phyloP scores from a whole-genome alignment of 2,113 vertebrate species.

The Natator depressus region DNA sequence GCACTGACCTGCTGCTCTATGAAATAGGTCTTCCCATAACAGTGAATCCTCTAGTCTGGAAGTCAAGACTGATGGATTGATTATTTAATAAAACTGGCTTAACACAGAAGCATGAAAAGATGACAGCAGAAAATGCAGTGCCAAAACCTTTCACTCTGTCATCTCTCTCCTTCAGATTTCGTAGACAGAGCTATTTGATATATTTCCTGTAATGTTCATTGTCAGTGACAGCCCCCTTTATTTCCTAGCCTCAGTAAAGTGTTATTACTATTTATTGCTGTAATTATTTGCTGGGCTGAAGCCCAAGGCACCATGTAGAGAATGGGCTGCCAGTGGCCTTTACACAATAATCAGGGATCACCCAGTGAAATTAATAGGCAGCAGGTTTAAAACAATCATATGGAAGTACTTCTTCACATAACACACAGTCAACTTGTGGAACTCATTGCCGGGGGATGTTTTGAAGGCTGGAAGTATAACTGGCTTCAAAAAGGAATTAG shows the following conservation, averaged over 20 bases:
- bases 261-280: not conserved
- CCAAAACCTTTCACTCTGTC: not conserved
- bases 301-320: not conserved
- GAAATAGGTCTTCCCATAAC: not conserved
- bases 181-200: too few relatives aligned
- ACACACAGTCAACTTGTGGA: not conserved
- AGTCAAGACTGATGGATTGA: not conserved
- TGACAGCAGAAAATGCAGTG: not conserved
- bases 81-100: not conserved
- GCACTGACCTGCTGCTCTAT: not conserved
- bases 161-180: not conserved
- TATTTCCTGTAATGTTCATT: not conserved
- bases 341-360: not conserved
- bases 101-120: not conserved
- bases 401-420: not conserved
- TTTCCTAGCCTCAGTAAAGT: not conserved
- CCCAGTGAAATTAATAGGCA: not conserved
- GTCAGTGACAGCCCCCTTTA: not conserved
- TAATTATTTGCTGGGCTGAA: not conserved
- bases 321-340: not conserved
- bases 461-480: not conserved
- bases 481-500: not conserved
- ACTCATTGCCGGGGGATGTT: not conserved
- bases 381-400: not conserved
- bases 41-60: fast-evolving